Percentiles rank a stretch among this genome's conserved stretches.
Evolutionary conservation across 2,113 vertebrate species (phyloP).

Genomic region (Trogon surrucura): DNA sequence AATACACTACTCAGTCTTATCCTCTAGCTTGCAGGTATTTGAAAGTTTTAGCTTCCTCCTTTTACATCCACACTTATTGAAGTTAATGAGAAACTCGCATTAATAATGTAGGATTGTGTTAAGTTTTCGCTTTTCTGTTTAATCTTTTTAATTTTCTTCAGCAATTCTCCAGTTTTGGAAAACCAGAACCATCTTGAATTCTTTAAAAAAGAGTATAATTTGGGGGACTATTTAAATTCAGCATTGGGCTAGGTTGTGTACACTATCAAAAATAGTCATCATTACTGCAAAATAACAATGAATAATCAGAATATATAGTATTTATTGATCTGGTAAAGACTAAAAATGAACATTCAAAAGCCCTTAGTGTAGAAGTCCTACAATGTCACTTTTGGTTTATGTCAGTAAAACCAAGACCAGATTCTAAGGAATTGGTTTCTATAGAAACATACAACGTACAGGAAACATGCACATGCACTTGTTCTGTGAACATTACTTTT

Average conservation of each 20-base stretch:
- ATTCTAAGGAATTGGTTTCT: not conserved
- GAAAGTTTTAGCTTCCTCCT: not conserved
- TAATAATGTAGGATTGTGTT: not conserved
- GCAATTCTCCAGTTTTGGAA: not conserved
- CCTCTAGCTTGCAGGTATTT: not conserved
- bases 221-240: not conserved
- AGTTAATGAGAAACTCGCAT: not conserved
- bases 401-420: not conserved
- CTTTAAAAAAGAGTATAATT: not conserved
- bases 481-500: not conserved
- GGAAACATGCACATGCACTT: not conserved
- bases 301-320: not conserved
- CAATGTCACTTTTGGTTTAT: not conserved
- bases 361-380: not conserved
- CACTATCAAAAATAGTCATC: not conserved
- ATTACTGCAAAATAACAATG: not conserved
- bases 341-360: not conserved
- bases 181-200: not conserved
- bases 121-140: not conserved
- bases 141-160: not conserved
- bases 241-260: not conserved
- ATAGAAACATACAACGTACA: not conserved
- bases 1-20: not conserved
- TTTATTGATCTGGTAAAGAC: not conserved
- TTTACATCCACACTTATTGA: not conserved